These are phyloP conservation scores for Centropus unirufus DNA, from an alignment of 2,113 vertebrate species.

Conservation along the genomic window DNA sequence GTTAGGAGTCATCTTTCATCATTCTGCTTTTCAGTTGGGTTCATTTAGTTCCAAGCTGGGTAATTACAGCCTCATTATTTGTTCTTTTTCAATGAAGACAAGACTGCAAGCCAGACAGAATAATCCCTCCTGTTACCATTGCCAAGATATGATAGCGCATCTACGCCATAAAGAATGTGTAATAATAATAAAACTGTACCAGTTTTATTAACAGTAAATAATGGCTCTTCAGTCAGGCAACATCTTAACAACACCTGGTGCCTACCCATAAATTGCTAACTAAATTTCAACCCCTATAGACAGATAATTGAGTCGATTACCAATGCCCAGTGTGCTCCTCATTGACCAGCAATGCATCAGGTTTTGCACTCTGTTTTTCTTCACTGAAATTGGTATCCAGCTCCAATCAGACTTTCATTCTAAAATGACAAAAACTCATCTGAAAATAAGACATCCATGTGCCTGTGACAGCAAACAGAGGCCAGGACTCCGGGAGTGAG, in stretches of 20 bases:
- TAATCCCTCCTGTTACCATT: slow-evolving; percentile 19
- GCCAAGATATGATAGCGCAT: slow-evolving; percentile 58
- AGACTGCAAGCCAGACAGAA: slow-evolving; percentile 56
- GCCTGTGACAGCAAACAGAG: not conserved
- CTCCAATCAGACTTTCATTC: not conserved
- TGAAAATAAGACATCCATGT: slow-evolving; percentile 28
- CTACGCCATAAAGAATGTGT: slow-evolving; percentile 35
- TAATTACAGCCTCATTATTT: slow-evolving; percentile 62
- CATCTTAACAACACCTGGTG: slow-evolving; percentile 11
- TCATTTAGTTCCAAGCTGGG: slow-evolving; percentile 54
- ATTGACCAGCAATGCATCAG: not conserved
- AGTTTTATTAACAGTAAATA: slow-evolving; percentile 57
- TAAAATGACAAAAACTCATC: not conserved
- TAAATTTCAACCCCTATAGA: not conserved
- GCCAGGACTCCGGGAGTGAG: not conserved
- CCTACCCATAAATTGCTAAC: not conserved
- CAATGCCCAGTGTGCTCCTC: not conserved
- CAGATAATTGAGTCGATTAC: not conserved
- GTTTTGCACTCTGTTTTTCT: not conserved
- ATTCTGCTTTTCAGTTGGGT: slow-evolving; percentile 47
- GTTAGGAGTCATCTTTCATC: slow-evolving; percentile 17
- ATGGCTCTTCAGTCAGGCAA: slow-evolving; percentile 28
- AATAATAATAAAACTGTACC: too few species aligned
- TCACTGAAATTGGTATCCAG: not conserved
- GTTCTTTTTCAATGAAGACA: slow-evolving; percentile 49